phyloP scores from a whole-genome alignment of 1,140 invertebrate genomes.

The Cyclina sinensis region DNA sequence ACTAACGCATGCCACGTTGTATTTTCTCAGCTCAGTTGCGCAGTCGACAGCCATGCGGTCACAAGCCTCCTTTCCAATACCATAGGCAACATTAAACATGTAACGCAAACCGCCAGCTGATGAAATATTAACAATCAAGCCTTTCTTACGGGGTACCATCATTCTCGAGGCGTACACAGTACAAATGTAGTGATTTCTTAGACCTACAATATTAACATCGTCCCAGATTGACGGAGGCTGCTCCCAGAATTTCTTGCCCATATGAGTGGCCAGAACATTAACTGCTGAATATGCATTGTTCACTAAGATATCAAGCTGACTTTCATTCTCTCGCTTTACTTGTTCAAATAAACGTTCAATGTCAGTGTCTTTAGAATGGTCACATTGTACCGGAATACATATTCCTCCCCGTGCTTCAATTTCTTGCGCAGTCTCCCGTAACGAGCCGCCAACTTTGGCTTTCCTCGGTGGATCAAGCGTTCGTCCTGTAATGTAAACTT shows the following conservation, averaged over 20 bases:
- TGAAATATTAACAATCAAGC: slow-evolving; percentile 87
- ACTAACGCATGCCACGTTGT: slow-evolving; percentile 85
- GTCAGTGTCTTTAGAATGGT: slow-evolving; percentile 86
- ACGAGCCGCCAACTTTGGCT: slow-evolving; percentile 33
- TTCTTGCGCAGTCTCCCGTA: slow-evolving; percentile 43
- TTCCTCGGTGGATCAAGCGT: slow-evolving; percentile 21
- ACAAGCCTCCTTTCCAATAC: slow-evolving; percentile 86
- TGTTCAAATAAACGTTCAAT: slow-evolving; percentile 86
- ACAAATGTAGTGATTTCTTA: slow-evolving; percentile 87
- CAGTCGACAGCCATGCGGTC: slow-evolving; percentile 87
- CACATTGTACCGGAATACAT: slow-evolving; percentile 85
- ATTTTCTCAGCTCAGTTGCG: slow-evolving; percentile 85
- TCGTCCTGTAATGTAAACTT: slow-evolving; percentile 86
- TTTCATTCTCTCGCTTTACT: slow-evolving; percentile 86
- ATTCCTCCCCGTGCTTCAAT: slow-evolving; percentile 81
- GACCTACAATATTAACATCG: slow-evolving; percentile 87
- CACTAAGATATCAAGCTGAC: slow-evolving; percentile 87
- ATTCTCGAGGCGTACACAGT: slow-evolving; percentile 85
- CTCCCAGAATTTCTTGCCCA: slow-evolving; percentile 85
- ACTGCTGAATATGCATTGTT: slow-evolving; percentile 88
- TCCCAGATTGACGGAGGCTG: slow-evolving; percentile 83
- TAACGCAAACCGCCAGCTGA: slow-evolving; percentile 87
- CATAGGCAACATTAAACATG: slow-evolving; percentile 86
- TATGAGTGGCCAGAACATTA: slow-evolving; percentile 86
- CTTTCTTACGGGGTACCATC: slow-evolving; percentile 86